A percentile compares a stretch with the other conserved stretches of the same genome.
Evolutionary conservation across 1,140 invertebrate species (phyloP).

Genomic region (Dolichoris vasculosae): DNA sequence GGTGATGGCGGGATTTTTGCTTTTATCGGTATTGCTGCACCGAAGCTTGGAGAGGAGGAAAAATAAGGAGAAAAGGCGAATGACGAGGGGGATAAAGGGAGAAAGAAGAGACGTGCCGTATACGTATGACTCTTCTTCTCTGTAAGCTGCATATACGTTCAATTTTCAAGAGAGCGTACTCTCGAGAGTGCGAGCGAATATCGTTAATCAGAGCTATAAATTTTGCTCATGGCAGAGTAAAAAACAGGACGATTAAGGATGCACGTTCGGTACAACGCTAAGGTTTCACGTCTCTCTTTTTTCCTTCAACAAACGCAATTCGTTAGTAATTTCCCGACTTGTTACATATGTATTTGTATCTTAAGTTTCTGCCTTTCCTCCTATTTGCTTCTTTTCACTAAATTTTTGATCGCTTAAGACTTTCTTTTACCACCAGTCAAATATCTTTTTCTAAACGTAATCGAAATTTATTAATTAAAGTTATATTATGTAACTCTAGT

Average conservation of each 20-base stretch:
- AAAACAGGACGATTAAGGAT: conserved; percentile 46
- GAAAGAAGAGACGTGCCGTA: conserved; percentile 3
- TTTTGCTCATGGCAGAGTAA: conserved; percentile 31
- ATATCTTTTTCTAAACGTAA: too few species aligned
- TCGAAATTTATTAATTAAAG: background rate
- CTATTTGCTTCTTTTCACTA: background rate
- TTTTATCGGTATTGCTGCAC: conserved; percentile 40
- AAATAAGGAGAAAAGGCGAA: conserved; percentile 6
- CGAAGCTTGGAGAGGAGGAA: background rate
- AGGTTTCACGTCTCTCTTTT: conserved; percentile 8
- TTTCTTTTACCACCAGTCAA: too few species aligned
- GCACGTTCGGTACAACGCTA: conserved; percentile 1
- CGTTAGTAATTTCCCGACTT: conserved; percentile 35
- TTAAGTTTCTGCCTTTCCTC: background rate
- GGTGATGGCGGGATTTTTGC: conserved; percentile 14
- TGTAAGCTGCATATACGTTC: conserved; percentile 6
- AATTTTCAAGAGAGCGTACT: conserved; percentile 25
- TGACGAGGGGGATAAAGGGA: background rate
- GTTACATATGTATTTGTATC: conserved; percentile 43
- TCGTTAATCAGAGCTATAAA: conserved; percentile 55
- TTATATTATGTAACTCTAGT: background rate
- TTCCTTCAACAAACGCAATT: conserved; percentile 18
- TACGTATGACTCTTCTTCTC: background rate
- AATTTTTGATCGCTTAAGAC: background rate
- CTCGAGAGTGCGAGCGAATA: conserved; percentile 34